Evolutionary conservation across 2,888 invertebrate species (phyloP).

Genomic region (Caenorhabditis sp.): DNA sequence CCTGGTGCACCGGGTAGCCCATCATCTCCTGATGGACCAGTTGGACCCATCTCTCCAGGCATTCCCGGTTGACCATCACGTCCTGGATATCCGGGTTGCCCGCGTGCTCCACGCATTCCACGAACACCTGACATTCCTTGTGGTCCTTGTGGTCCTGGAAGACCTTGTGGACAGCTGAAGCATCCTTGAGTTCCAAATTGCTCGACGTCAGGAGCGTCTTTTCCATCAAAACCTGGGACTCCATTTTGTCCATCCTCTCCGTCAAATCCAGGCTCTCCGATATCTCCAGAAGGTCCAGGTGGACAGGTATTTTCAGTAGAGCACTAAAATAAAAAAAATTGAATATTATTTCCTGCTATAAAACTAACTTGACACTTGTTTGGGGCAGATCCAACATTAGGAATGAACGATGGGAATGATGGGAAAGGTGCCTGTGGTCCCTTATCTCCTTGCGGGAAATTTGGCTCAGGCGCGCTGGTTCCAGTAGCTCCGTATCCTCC

Average conservation of each 20-base stretch:
- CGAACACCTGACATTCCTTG: constrained; percentile 54
- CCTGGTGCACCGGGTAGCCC: constrained; percentile 60
- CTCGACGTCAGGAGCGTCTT: constrained; percentile 58
- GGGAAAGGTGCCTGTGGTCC: constrained; percentile 1
- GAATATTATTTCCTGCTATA: too few relatives aligned
- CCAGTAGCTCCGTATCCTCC: constrained; percentile 64
- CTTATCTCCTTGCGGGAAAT: constrained; percentile 36
- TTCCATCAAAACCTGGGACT: constrained; percentile 56
- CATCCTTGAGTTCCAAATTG: constrained; percentile 59
- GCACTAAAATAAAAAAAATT: constrained; percentile 31
- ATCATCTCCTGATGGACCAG: constrained; percentile 55
- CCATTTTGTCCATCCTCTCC: constrained; percentile 60
- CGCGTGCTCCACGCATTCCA: constrained; percentile 64
- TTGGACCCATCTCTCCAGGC: constrained; percentile 58
- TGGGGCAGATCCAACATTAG: constrained; percentile 11
- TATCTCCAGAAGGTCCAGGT: constrained; percentile 55
- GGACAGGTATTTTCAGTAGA: constrained; percentile 62
- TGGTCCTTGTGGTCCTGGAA: constrained; percentile 56
- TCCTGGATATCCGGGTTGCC: constrained; percentile 56
- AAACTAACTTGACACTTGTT: constrained; percentile 22
- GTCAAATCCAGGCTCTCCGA: constrained; percentile 49
- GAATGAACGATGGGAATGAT: constrained; percentile 24
- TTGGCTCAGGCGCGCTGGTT: constrained; percentile 34
- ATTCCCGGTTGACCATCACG: constrained; percentile 55
- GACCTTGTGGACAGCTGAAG: constrained; percentile 63